phyloP scores from a whole-genome alignment of 1,140 invertebrate species.

The Zophobas atratus region DNA sequence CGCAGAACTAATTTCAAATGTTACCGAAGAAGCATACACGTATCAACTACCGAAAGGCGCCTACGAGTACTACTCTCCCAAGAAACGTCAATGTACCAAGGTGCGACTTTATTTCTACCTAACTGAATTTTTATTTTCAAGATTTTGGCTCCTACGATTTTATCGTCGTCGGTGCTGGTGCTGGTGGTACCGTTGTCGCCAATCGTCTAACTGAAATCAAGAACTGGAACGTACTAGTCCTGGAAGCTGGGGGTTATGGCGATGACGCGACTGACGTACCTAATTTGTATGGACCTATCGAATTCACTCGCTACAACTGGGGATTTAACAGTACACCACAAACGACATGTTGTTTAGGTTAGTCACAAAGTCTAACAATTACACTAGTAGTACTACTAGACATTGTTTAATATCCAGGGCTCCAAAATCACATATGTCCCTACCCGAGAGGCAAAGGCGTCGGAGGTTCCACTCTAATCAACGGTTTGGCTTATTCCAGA shows the following conservation, averaged over 20 bases:
- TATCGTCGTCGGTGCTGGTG: constrained; percentile 75
- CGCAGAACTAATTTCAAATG: constrained; percentile 12
- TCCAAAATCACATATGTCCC: constrained; percentile 16
- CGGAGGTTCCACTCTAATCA: constrained; percentile 79
- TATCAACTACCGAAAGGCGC: background rate
- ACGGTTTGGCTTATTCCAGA: constrained; percentile 83
- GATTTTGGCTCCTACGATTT: constrained; percentile 64
- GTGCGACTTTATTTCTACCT: background rate
- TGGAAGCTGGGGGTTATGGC: constrained; percentile 70
- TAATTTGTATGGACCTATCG: constrained; percentile 1
- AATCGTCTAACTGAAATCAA: constrained; percentile 70
- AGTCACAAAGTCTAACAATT: background rate
- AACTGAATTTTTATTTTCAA: background rate
- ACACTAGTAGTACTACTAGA: too few species aligned
- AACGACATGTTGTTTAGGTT: constrained; percentile 62
- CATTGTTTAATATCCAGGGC: background rate
- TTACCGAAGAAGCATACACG: background rate
- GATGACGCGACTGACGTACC: constrained; percentile 24
- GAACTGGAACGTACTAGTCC: constrained; percentile 71
- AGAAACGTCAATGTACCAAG: background rate
- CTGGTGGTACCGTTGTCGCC: constrained; percentile 77
- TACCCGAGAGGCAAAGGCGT: constrained; percentile 69
- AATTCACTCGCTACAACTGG: constrained; percentile 34
- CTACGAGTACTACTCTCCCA: constrained; percentile 1
- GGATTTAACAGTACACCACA: constrained; percentile 41